These are phyloP conservation scores for Atta colombica DNA, from an alignment of 1,140 invertebrate genomes.

Conservation along the genomic window DNA sequence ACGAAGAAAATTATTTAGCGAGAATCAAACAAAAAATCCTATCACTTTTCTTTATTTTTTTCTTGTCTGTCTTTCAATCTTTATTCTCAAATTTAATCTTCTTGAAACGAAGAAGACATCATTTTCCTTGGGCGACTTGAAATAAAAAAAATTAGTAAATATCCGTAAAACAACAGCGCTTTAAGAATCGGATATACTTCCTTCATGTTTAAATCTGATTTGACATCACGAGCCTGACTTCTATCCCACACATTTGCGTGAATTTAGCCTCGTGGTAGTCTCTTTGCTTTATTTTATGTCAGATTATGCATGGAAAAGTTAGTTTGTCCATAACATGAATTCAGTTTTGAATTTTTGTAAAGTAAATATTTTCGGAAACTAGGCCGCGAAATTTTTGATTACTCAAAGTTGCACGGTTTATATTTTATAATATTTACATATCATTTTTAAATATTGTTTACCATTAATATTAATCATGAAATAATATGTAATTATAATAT, in stretches of 20 bases:
- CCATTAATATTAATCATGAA: neutral
- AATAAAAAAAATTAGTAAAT: constrained; percentile 10
- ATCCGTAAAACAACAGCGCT: neutral
- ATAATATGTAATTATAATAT: neutral
- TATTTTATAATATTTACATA: neutral
- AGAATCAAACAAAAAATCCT: neutral
- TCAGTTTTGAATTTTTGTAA: neutral
- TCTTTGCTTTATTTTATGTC: neutral
- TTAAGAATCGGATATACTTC: neutral
- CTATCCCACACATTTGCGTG: neutral
- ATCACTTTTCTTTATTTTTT: neutral
- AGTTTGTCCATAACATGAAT: neutral
- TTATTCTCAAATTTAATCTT: neutral
- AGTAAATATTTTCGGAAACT: neutral
- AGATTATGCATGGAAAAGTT: neutral
- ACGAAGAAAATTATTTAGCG: neutral
- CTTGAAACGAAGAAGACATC: neutral
- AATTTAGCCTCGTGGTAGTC: neutral
- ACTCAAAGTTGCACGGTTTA: neutral
- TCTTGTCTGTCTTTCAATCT: neutral
- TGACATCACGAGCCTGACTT: neutral
- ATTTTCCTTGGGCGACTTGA: neutral
- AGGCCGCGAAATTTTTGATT: neutral
- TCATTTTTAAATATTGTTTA: neutral
- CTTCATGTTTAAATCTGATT: neutral